Base-by-base conservation (phyloP, 2,113 vertebrate genomes). In the Campylorhamphus procurvoides region DNA sequence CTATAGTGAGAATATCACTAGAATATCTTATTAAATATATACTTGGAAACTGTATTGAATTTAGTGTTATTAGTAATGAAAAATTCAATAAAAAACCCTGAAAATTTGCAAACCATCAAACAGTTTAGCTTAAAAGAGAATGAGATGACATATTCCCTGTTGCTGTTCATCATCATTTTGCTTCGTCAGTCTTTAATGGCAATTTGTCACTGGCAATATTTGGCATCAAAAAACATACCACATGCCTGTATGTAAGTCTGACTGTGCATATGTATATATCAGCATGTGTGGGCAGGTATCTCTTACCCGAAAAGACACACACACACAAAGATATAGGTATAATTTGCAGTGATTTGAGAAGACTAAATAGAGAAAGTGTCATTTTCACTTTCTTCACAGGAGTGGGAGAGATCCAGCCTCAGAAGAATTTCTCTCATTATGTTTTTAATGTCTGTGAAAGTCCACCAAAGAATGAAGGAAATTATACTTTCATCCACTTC, bases 131-230 rank as follows among this genome's bases (percentile, higher is more conserved):
- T 84, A 49, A 87, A 74, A 89, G 39, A 89, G 24, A 85, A 84
- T 52, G 50, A 87, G 74, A n/a, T 77, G 92, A 53, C 33, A 89
- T 72, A 47, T 66, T 90, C 12, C 83, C 84, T 92, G 11, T 47
- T 74, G 47, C 19, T 88, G 53, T 90, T 93, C 92, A 94, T 93
- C 89, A 84, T 87, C 35, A 63, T 89, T 95, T 95, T 84, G 39
- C 71, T 81, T 85, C 35, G 8, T 87, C 66, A 90, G 6, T 55
- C 27, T 80, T 72, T 87, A 90, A 87, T 49, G 37, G 23, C 78
- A 93, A 82, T 82, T 71, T 82, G 83, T 87, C 60, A 86, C 27
- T 74, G 62, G 49, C 60, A 73, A 12, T 66, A 84, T 50, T 62
- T 86, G 60, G 63, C 31, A 87, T 8, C 68, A 52, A 73, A 73